These are phyloP conservation scores for Oenanthe oenanthe DNA, from an alignment of 2,113 vertebrate species.

Conservation along the genomic window DNA sequence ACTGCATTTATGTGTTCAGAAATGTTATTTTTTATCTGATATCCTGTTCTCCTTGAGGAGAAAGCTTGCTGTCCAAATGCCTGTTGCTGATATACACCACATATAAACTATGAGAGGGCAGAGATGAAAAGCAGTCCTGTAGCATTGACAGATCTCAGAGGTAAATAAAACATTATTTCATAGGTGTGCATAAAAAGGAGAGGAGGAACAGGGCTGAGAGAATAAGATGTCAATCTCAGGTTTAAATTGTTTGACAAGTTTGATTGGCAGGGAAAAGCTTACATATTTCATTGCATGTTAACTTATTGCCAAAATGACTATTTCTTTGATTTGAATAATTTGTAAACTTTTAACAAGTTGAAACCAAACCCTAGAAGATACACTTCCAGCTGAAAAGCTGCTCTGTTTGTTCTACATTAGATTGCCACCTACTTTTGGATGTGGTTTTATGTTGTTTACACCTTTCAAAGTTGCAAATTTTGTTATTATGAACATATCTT, in stretches of 20 bases:
- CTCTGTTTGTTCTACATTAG: not conserved
- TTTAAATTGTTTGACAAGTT: not conserved
- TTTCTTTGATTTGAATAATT: not conserved
- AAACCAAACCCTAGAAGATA: not conserved
- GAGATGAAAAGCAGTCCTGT: not conserved
- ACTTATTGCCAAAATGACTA: not conserved
- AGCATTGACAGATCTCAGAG: not conserved
- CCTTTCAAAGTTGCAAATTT: not conserved
- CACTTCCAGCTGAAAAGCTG: not conserved
- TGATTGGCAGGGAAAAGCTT: not conserved
- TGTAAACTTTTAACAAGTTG: not conserved
- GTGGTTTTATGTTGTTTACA: not conserved
- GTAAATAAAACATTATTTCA: not conserved
- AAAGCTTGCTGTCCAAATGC: not conserved
- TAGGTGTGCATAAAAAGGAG: not conserved
- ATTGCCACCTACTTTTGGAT: not conserved
- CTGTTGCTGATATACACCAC: accelerated
- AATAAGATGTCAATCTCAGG: not conserved
- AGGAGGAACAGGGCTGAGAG: accelerated
- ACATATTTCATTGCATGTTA: not conserved
- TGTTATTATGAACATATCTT: not conserved
- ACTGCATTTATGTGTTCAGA: not conserved
- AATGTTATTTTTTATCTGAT: not conserved
- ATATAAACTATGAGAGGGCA: not conserved
- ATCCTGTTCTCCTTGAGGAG: not conserved